Conservation (phyloP, 2,888 invertebrate species). For the Acanthococcus lagerstroemiae region DNA sequence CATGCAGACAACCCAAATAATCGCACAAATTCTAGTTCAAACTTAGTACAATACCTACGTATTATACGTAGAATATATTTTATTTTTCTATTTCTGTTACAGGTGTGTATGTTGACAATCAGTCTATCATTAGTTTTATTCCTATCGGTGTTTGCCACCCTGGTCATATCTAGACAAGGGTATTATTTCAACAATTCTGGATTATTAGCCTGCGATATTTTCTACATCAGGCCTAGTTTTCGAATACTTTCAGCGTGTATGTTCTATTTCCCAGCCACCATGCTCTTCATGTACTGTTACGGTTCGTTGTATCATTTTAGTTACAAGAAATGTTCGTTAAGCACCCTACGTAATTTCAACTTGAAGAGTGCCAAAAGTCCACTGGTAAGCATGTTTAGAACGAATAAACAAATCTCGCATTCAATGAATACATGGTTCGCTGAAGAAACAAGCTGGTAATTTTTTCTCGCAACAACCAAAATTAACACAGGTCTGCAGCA, state of each 20-base stretch:
- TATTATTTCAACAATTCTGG: slow-evolving; percentile 82
- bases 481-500: too few species aligned
- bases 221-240: slow-evolving; percentile 63
- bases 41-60: too few species aligned
- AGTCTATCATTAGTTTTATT: slow-evolving; percentile 77
- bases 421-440: too few species aligned
- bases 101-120: slow-evolving; percentile 77
- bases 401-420: too few species aligned
- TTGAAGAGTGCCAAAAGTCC: background rate
- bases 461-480: too few species aligned
- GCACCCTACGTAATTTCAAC: background rate
- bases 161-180: slow-evolving; percentile 73
- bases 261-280: slow-evolving; percentile 81
- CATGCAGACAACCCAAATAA: too few species aligned
- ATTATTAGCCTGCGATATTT: slow-evolving; percentile 77
- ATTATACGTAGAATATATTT: too few species aligned
- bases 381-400: background rate
- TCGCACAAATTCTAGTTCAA: too few species aligned
- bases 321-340: background rate
- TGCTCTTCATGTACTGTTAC: slow-evolving; percentile 86
- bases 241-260: slow-evolving; percentile 76
- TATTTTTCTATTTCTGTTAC: too few species aligned
- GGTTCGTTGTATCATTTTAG: slow-evolving; percentile 47
- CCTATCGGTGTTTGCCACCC: slow-evolving; percentile 67
- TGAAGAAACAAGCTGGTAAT: too few species aligned